Percentiles rank a stretch among this genome's conserved stretches.
Conservation (phyloP, 2,113 vertebrate species). For the Anolis carolinensis region DNA sequence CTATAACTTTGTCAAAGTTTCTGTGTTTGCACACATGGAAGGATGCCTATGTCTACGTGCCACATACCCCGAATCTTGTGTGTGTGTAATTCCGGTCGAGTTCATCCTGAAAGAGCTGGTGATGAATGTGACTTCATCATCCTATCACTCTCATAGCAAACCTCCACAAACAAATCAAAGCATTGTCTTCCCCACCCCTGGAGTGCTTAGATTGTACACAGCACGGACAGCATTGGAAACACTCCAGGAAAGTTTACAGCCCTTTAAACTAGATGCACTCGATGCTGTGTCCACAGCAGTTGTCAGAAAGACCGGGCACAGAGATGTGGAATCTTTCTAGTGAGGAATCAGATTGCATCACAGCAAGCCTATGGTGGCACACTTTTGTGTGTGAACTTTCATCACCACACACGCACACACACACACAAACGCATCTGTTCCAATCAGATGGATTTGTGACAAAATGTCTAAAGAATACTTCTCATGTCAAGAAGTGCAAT, state of each 20-base stretch:
- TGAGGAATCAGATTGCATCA: not conserved
- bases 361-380: not conserved
- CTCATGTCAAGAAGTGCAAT: not conserved
- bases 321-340: not conserved
- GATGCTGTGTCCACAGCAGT: not conserved
- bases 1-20: constrained; percentile 49
- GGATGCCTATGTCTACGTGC: constrained; percentile 71
- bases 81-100: constrained; percentile 38
- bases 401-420: too few relatives aligned
- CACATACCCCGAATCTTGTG: constrained; percentile 62
- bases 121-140: constrained; percentile 57
- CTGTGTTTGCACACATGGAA: not conserved
- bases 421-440: too few relatives aligned
- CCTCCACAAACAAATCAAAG: constrained; percentile 14
- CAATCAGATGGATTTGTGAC: not conserved
- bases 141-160: constrained; percentile 41
- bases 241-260: not conserved
- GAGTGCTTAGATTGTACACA: not conserved
- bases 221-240: not conserved
- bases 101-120: constrained; percentile 54
- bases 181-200: not conserved
- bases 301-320: not conserved
- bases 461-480: not conserved
- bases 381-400: not conserved
- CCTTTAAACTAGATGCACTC: constrained; percentile 18